Percentiles rank a stretch among this genome's conserved stretches.
These are phyloP conservation scores for Prorops nasuta DNA, from an alignment of 1,140 invertebrate genomes.

Conservation along the genomic window DNA sequence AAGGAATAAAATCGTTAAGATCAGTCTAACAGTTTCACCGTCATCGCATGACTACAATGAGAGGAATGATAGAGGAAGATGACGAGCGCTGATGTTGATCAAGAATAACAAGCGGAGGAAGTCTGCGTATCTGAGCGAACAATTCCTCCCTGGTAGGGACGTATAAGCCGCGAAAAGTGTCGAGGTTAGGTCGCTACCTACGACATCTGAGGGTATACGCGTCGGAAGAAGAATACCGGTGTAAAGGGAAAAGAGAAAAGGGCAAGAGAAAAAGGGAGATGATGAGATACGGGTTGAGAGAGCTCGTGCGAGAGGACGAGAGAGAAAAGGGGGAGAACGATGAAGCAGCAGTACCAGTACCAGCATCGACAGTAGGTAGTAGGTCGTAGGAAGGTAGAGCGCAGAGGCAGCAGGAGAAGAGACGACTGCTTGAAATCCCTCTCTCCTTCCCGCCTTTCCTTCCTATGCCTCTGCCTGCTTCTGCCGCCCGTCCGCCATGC, in stretches of 20 bases:
- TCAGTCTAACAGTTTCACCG: no score
- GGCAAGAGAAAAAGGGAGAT: slow-evolving; percentile 24
- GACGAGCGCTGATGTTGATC: no score
- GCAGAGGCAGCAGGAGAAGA: slow-evolving; percentile 43
- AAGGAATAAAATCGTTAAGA: no score
- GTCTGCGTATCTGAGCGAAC: no score
- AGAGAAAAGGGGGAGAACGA: slow-evolving; percentile 1
- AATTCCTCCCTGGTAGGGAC: no score
- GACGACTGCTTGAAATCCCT: slow-evolving; percentile 48
- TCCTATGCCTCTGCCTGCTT: slow-evolving; percentile 21
- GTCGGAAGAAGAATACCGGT: slow-evolving; percentile 2
- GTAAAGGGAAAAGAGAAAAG: slow-evolving; percentile 7
- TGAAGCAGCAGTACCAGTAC: slow-evolving; percentile 12
- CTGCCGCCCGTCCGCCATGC: slow-evolving; percentile 23
- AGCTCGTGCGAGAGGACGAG: neutral
- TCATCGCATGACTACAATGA: no score
- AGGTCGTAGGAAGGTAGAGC: slow-evolving; percentile 25
- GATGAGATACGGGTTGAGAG: slow-evolving; percentile 9
- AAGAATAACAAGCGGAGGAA: no score
- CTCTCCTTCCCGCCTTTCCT: slow-evolving; percentile 35
- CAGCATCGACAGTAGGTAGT: slow-evolving; percentile 11
- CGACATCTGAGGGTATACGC: slow-evolving; percentile 2
- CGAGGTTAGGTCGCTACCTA: neutral
- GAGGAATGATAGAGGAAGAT: no score
- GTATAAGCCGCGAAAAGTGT: neutral